phyloP scores from a whole-genome alignment of 2,797 vertebrate species.

The Pantherophis alleghaniensis region DNA sequence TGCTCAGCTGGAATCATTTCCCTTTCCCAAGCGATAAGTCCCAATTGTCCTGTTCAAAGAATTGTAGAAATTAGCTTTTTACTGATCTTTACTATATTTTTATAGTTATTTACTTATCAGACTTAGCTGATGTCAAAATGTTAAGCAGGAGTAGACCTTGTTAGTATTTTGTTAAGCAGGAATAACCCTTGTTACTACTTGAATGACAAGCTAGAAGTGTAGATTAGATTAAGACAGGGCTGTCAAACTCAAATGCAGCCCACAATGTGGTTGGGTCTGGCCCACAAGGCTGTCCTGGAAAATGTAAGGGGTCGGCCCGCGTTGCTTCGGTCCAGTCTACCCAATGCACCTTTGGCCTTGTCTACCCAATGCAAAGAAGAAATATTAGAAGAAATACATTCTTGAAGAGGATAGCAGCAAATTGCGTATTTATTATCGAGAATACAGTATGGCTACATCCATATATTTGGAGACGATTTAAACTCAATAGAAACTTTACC shows the following conservation, averaged over 20 bases:
- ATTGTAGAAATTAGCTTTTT: background rate
- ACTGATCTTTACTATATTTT: background rate
- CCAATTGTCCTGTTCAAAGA: background rate
- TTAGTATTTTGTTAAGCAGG: background rate
- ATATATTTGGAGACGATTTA: background rate
- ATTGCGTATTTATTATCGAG: background rate
- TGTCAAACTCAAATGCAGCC: no score
- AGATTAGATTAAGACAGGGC: background rate
- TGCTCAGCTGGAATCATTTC: background rate
- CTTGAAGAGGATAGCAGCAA: background rate
- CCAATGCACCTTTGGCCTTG: no score
- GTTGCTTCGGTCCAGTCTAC: rapidly evolving
- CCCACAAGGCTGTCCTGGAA: no score
- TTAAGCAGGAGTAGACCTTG: background rate
- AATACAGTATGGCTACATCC: background rate
- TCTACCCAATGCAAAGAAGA: no score
- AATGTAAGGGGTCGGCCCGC: no score
- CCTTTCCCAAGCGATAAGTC: background rate
- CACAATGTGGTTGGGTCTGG: no score
- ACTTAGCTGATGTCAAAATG: background rate
- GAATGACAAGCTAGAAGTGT: background rate
- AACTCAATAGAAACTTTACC: background rate
- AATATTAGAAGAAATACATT: background rate
- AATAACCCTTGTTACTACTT: background rate
- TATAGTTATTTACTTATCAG: background rate